Evolutionary conservation across 2,888 invertebrate genomes (phyloP).

Genomic region (Zelleria hepariella): DNA sequence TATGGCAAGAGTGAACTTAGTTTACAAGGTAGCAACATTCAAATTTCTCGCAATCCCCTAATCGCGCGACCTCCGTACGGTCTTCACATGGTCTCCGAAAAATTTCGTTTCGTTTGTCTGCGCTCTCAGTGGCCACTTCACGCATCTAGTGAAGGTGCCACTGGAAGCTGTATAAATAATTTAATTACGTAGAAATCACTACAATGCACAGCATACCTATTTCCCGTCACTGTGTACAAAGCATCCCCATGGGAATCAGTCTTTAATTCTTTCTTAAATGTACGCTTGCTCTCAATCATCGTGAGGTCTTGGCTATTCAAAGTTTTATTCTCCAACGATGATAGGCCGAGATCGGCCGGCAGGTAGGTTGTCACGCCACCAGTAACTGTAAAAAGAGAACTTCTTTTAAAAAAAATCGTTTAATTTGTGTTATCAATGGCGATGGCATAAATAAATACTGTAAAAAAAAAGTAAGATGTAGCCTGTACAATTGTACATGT

Average conservation of each 20-base stretch:
- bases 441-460: too few species aligned
- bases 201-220: slow-evolving; percentile 30
- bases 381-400: slow-evolving; percentile 14
- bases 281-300: slow-evolving; percentile 52
- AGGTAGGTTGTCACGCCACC: slow-evolving; percentile 31
- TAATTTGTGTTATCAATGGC: too few species aligned
- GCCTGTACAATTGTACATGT: too few species aligned
- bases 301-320: slow-evolving; percentile 30
- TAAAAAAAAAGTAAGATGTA: too few species aligned
- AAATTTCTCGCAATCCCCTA: too few species aligned
- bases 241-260: slow-evolving; percentile 39
- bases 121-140: too few species aligned
- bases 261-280: slow-evolving; percentile 43
- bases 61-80: too few species aligned
- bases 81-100: too few species aligned
- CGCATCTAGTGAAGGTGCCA: background rate
- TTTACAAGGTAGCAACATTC: too few species aligned
- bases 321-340: slow-evolving; percentile 32
- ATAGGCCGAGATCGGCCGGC: slow-evolving; percentile 26
- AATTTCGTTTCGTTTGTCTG: too few species aligned
- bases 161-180: background rate
- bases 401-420: too few species aligned
- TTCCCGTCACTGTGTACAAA: slow-evolving; percentile 50
- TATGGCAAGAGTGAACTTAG: too few species aligned
- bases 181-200: background rate